phyloP scores from a whole-genome alignment of 1,140 invertebrate species.

The Drosophila pallidifrons region DNA sequence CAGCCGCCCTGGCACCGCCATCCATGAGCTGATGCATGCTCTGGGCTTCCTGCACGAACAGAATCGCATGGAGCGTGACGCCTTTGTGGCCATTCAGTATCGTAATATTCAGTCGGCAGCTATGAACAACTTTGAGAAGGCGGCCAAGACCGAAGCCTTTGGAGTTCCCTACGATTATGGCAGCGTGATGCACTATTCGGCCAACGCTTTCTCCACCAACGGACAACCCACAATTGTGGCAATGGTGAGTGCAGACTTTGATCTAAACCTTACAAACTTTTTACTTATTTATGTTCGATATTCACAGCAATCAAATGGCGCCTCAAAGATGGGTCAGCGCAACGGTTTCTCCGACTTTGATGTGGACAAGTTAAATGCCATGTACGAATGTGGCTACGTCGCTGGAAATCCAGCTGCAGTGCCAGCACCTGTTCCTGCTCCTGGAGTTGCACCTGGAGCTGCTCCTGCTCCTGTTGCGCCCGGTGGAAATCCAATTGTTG shows the following conservation, averaged over 20 bases:
- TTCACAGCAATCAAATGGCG: conserved; percentile 54
- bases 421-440: conserved; percentile 17
- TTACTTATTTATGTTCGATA: background rate
- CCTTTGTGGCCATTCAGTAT: conserved; percentile 90
- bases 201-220: conserved; percentile 91
- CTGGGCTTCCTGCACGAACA: conserved; percentile 95
- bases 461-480: conserved; percentile 39
- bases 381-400: conserved; percentile 89
- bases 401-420: conserved; percentile 26
- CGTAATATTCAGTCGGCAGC: conserved; percentile 85
- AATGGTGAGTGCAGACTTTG: conserved; percentile 85
- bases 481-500: conserved; percentile 71
- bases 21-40: conserved; percentile 95
- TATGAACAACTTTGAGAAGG: conserved; percentile 90
- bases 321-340: conserved; percentile 88
- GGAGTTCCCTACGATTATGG: conserved; percentile 91
- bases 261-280: background rate
- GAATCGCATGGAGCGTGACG: conserved; percentile 91
- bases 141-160: conserved; percentile 87
- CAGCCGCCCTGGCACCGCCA: conserved; percentile 89
- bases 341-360: conserved; percentile 90
- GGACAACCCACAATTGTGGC: conserved; percentile 89
- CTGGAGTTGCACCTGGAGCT: conserved; percentile 2
- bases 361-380: conserved; percentile 90
- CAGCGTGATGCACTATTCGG: conserved; percentile 94